Evolutionary conservation across 2,888 invertebrate genomes (phyloP), one percentile per base, ranked within the genome.

Genomic region (Drosophila buzzatii): DNA sequence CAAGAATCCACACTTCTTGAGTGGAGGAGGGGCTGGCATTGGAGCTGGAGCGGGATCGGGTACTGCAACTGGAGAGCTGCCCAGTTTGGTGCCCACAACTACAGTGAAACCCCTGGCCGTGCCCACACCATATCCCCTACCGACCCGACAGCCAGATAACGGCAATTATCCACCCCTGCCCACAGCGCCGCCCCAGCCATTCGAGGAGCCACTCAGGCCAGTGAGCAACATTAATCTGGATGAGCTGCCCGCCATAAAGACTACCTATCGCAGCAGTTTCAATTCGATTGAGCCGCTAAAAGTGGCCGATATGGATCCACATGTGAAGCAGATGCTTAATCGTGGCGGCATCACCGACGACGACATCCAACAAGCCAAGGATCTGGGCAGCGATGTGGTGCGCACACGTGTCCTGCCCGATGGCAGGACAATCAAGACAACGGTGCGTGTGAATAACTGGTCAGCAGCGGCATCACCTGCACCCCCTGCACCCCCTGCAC

Each of bases 261-360:
- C 64, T 9, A 70, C 41, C 18, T 59, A 57, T 35, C 60, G 35
- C 3, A 49, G 65, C 45, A 81, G 60, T 5, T 70, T 70, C 9
- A 62, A 23, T 16, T 67, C 71, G 5, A 35, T 53, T 5, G 56
- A 58, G 7, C 51, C 58, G 10, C 77, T 78, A 1, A 66, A 45
- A 2, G 9, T 67, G 0, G 33, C 64, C 1, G 74, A 84, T 6
- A 3, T 90, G 8, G 76, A 79, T 41, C 76, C 84, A 0, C 47
- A 64, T 3, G 57, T 80, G 23, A 74, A 63, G 53, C 74, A 81
- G 2, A 20, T 78, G 9, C 65, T 90, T 7, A 14, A 47, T 20
- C 78, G 68, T 20, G 82, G 79, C 14, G 89, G 90, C 52, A 89
- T 90, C 42, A 81, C 73, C 12, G 84, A 87, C 3, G 70, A 75